Percentiles rank a stretch among this genome's conserved stretches.
Conservation (phyloP, 2,113 vertebrate species). For the cat (Felis catus) region F.catus_Fca126_mat1.0 CM031421.1:68315001-68315500, state of each 20-base stretch:
- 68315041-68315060: not conserved
- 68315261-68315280: not conserved
- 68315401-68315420: constrained; percentile 43
- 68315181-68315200: not conserved
- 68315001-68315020: not conserved
- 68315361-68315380: not conserved
- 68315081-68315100: constrained; percentile 9
- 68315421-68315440: not conserved
- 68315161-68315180: constrained; percentile 43
- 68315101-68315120: constrained; percentile 1
- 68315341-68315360: constrained; percentile 20
- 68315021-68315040: not conserved
- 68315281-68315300: not conserved
- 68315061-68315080: constrained; percentile 33
- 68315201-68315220: constrained; percentile 27
- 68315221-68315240: not conserved
- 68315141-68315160: constrained; percentile 38
- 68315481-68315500: not conserved
- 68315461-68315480: not conserved
- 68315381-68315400: constrained; percentile 21
- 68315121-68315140: constrained; percentile 40
- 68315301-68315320: constrained; percentile 16
- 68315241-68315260: not conserved
- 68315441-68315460: not conserved
- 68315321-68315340: not conserved